Evolutionary conservation across 2,888 invertebrate genomes (phyloP), one percentile per base, ranked within the genome.

Genomic region (Ennomos fuscantarius): DNA sequence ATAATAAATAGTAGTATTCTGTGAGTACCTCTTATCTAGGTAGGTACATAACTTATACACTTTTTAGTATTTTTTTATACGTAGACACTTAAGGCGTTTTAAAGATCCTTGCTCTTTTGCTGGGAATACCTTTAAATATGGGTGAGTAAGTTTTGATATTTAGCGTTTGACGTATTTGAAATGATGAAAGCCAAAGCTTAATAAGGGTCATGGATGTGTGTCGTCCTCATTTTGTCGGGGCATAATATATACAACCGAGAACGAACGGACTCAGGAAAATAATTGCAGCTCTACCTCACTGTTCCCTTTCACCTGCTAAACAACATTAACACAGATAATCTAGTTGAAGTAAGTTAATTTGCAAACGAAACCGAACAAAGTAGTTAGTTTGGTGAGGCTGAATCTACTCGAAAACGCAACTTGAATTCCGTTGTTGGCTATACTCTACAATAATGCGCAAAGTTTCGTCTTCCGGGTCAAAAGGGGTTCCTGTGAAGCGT

Each of bases 401-500:
- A 44, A 40, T 45, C 57, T 52, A 45, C 41, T 49, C 45, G 53
- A 53, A 58, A 54, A 49, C 34, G 44, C 45, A 49, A 53, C 53
- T 33, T 44, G 58, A 45, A 59, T 72, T 68, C 63, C 70, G 75
- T 72, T 69, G 74, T 70, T 72, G 74, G 70, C 55, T 63, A 61
- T 67, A 66, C 59, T 56, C 62, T 57, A 72, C 67, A 71, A 70
- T 78, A 77, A 78, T 73, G 72, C 67, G 68, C 69, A 76, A 78
- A 78, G 76, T 78, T 78, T 76, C 64, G 67, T 72, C 71, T 71
- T 73, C 72, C 69, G 66, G 75, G 73, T 76, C 66, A 70, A 53
- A 24, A 62, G 68, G 69, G 69, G 67, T 65, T 70, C 67, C 66
- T 60, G 65, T 62, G 65, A 55, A 68, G 65, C 63, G 65, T 42